Evolutionary conservation across 2,797 vertebrate genomes (phyloP), one percentile per base, ranked within the genome.

Genomic region (Heterohyrax brucei): DNA sequence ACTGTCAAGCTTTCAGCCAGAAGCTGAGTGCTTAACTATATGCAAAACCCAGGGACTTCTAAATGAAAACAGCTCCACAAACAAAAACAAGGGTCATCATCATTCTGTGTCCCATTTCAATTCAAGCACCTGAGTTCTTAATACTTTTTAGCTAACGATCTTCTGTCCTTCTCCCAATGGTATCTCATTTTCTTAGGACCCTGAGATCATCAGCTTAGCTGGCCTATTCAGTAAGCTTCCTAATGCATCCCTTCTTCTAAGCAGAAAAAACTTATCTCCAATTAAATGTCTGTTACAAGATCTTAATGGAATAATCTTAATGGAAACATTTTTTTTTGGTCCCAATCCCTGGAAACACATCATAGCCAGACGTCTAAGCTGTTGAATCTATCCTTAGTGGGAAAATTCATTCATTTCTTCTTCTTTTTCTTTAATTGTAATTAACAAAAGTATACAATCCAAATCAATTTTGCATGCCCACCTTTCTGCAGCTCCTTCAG

Each of bases 371-470:
- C 61, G 10, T 48, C 33, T 75, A 19, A 33, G 28, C 30, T 61
- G 16, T 53, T 28, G 28, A 87, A 14, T 89, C 18, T 14, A 80
- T n/a, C 5, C 46, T 81, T 33, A 30, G 33, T 16, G 70, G 68
- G 62, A 61, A 26, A 95, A 89, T 89, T 7, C 46, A 64, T 59
- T n/a, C 50, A 53, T 87, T 80, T 95, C 39, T 39, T 39, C 39
- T 39, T 39, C 39, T 39, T 39, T 39, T 39, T 39, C 39, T 39
- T 39, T 39, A 39, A 39, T 39, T 39, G 39, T 39, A 39, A 39
- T 39, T 39, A 39, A 39, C 2, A 3, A 39, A 39, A 39, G 39
- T 3, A 39, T 39, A 39, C 39, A 39, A 39, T 39, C 39, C 39
- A 39, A 39, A 39, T 39, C 39, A 39, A 39, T 39, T 39, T 39